These are phyloP conservation scores for Craterocephalus amniculus DNA, from an alignment of 2,797 vertebrate species.

Conservation along the genomic window DNA sequence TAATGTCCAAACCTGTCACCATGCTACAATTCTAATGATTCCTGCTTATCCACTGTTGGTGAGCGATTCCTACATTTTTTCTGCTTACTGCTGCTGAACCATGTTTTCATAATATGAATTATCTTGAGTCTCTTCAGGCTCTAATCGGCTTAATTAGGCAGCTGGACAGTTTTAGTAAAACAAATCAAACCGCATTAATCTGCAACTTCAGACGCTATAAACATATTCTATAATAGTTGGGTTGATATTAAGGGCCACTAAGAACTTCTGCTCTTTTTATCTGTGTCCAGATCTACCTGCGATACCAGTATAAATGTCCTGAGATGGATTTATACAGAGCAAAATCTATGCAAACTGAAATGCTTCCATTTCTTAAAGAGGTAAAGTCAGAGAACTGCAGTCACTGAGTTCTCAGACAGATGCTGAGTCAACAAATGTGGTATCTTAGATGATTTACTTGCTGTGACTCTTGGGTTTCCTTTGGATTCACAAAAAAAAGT, in stretches of 20 bases:
- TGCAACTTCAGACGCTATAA: background rate
- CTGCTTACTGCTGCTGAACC: background rate
- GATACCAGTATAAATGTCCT: background rate
- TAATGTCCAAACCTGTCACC: constrained; percentile 3
- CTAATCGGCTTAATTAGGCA: background rate
- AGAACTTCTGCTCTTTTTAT: background rate
- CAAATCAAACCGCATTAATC: background rate
- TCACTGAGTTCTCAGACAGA: background rate
- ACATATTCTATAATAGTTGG: background rate
- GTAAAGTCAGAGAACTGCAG: background rate
- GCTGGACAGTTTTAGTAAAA: constrained; percentile 1
- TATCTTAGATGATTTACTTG: background rate
- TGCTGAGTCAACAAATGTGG: background rate
- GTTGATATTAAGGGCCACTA: background rate
- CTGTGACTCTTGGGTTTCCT: background rate
- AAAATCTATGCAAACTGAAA: background rate
- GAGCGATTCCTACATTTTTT: constrained; percentile 11
- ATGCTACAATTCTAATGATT: background rate
- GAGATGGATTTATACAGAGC: background rate
- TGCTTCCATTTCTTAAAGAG: background rate
- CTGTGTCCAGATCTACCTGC: background rate
- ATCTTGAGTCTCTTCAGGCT: background rate
- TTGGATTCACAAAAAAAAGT: background rate
- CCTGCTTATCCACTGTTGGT: constrained; percentile 8
- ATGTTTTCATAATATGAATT: background rate